Evolutionary conservation across 2,888 invertebrate species (phyloP).

Genomic region (Amblyjoppa fuscipennis): DNA sequence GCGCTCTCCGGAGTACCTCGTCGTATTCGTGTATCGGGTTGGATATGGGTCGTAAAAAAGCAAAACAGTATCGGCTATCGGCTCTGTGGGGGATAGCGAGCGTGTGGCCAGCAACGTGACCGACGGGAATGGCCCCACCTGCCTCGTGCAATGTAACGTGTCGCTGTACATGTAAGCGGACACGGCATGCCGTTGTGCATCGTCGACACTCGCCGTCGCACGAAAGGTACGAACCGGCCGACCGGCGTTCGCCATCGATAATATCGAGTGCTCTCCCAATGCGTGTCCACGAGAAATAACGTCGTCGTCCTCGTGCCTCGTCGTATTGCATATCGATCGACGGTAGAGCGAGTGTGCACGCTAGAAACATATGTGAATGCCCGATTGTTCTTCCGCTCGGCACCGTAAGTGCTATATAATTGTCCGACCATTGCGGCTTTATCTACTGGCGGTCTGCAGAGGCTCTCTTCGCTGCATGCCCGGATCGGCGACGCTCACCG

Average conservation of each 20-base stretch:
- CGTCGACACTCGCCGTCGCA: not conserved
- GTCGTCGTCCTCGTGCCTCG: constrained; percentile 3
- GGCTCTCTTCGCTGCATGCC: not conserved
- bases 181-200: constrained; percentile 21
- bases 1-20: not conserved
- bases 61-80: constrained; percentile 82
- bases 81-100: constrained; percentile 64
- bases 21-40: constrained; percentile 68
- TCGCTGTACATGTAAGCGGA: constrained; percentile 33
- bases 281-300: not conserved
- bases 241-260: not conserved
- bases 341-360: not conserved
- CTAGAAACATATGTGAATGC: not conserved
- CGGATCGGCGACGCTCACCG: not conserved
- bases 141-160: constrained; percentile 70
- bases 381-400: not conserved
- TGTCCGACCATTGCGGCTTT: constrained; percentile 20
- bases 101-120: constrained; percentile 84
- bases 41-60: constrained; percentile 56
- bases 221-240: constrained; percentile 5
- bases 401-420: not conserved
- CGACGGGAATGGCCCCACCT: constrained; percentile 42
- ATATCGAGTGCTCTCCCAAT: not conserved
- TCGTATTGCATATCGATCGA: constrained; percentile 9
- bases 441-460: not conserved